Percentiles rank a stretch among this genome's conserved stretches.
Evolutionary conservation across 2,113 vertebrate genomes (phyloP).

Genomic region (Tursiops truncatus): DNA sequence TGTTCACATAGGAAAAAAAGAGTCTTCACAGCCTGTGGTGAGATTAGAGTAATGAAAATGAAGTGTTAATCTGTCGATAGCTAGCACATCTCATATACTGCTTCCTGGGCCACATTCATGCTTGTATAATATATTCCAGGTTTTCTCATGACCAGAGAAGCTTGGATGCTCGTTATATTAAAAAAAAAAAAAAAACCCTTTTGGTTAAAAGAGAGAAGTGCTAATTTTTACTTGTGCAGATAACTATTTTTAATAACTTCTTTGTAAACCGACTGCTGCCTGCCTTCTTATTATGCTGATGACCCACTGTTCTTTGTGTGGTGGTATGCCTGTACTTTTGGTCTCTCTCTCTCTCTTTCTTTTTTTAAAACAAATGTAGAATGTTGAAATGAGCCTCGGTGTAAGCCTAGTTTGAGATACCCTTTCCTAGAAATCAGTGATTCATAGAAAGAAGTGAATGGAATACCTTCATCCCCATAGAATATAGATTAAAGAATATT

Average conservation of each 20-base stretch:
- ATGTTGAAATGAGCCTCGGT: background rate
- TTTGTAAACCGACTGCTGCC: background rate
- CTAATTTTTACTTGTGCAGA: constrained; percentile 53
- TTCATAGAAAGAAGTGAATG: background rate
- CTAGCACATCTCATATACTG: constrained; percentile 73
- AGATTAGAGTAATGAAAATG: constrained; percentile 77
- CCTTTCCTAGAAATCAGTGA: background rate
- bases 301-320: background rate
- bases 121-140: constrained; percentile 76
- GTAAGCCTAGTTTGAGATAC: background rate
- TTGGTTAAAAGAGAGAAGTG: constrained; percentile 60
- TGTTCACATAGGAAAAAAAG: constrained; percentile 73
- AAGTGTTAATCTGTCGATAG: constrained; percentile 78
- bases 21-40: constrained; percentile 64
- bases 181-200: constrained; percentile 53
- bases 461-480: background rate
- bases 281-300: constrained; percentile 7
- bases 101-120: constrained; percentile 52
- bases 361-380: background rate
- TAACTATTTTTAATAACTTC: constrained; percentile 63
- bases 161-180: constrained; percentile 67
- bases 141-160: constrained; percentile 65
- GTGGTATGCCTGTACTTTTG: background rate
- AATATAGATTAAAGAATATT: background rate
- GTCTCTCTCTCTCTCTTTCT: background rate